Percentiles rank a stretch among this genome's conserved stretches.
phyloP scores from a whole-genome alignment of 2,888 invertebrate genomes.

The Dryomyza anilis region DNA sequence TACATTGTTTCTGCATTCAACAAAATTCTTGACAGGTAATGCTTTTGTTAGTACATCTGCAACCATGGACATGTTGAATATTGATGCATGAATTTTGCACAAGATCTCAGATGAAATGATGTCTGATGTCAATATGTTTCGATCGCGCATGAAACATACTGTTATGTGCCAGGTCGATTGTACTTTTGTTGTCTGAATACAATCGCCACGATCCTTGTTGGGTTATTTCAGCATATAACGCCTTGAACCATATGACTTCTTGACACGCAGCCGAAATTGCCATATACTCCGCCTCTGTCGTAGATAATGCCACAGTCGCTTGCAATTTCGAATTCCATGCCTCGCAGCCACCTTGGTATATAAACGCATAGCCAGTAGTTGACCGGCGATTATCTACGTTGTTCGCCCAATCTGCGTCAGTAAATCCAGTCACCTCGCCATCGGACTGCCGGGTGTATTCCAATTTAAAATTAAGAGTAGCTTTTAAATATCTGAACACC shows the following conservation, averaged over 20 bases:
- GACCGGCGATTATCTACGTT: background rate
- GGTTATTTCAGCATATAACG: background rate
- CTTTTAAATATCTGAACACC: slow-evolving; percentile 33
- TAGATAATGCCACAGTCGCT: slow-evolving; percentile 31
- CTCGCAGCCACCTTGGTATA: background rate
- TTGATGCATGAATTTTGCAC: too few relatives aligned
- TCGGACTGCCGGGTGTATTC: background rate
- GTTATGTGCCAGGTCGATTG: too few relatives aligned
- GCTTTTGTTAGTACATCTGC: too few relatives aligned
- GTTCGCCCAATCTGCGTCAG: slow-evolving; percentile 7
- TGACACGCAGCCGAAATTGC: slow-evolving; percentile 23
- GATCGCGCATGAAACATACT: too few relatives aligned
- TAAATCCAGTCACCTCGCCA: background rate
- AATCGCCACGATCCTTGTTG: too few relatives aligned
- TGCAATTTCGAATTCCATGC: slow-evolving; percentile 11
- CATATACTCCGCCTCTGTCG: slow-evolving; percentile 30
- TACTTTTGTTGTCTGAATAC: too few relatives aligned
- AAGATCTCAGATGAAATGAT: too few relatives aligned
- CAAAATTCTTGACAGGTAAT: too few relatives aligned
- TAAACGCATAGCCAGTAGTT: slow-evolving; percentile 6
- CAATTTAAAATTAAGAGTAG: slow-evolving; percentile 19
- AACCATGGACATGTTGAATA: too few relatives aligned
- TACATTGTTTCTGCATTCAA: too few relatives aligned
- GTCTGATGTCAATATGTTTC: too few relatives aligned
- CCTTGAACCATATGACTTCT: slow-evolving; percentile 27